A percentile compares a stretch with the other conserved stretches of the same genome.
Evolutionary conservation across 2,888 invertebrate species (phyloP).

Genomic region (Cylindroiulus punctatus): DNA sequence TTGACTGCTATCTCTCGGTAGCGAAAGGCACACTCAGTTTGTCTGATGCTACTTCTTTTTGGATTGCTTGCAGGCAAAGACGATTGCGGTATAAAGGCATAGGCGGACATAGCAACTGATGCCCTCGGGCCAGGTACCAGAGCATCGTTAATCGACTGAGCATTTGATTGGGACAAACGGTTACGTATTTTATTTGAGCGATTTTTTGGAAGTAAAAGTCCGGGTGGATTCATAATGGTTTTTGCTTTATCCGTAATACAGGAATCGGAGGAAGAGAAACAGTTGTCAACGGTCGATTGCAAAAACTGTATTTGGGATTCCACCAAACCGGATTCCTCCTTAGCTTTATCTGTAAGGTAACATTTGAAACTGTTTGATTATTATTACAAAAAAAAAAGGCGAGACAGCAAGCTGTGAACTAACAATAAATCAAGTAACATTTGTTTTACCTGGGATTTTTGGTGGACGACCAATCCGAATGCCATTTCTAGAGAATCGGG

Average conservation of each 20-base stretch:
- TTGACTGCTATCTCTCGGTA: slow-evolving; percentile 71
- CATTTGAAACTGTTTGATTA: neutral
- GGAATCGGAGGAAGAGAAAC: neutral
- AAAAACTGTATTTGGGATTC: neutral
- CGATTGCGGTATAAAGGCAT: slow-evolving; percentile 20
- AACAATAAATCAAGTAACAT: neutral
- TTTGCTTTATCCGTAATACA: neutral
- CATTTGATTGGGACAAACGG: neutral
- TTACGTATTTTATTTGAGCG: slow-evolving; percentile 24
- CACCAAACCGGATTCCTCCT: neutral
- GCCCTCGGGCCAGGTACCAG: neutral
- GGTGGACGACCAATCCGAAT: slow-evolving; percentile 10
- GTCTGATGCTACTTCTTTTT: slow-evolving; percentile 63
- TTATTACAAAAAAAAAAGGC: neutral
- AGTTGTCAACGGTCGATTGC: neutral
- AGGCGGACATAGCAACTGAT: neutral
- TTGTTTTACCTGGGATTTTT: neutral
- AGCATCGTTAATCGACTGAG: neutral
- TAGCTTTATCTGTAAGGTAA: neutral
- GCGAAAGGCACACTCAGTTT: slow-evolving; percentile 65
- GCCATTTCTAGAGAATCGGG: slow-evolving; percentile 1
- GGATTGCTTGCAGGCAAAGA: neutral
- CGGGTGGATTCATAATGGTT: neutral
- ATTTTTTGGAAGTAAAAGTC: neutral
- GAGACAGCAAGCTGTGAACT: neutral